These are phyloP conservation scores for Hypomecis atomaria DNA, from an alignment of 2,888 invertebrate species.

Conservation along the genomic window DNA sequence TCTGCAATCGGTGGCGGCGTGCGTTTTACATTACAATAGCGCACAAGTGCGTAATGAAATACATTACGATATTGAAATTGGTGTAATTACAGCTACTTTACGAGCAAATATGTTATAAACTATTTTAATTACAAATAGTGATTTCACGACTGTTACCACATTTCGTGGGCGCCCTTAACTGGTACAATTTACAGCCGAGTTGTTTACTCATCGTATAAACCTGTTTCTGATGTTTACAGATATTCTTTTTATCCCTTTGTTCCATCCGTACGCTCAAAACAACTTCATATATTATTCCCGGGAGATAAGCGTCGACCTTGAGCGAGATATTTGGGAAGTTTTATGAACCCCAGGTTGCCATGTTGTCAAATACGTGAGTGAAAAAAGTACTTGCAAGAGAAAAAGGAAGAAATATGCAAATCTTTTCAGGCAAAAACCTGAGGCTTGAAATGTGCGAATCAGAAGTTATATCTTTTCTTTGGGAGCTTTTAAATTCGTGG, in stretches of 20 bases:
- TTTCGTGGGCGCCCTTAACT: conserved; percentile 15
- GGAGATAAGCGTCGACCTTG: conserved; percentile 38
- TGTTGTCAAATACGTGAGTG: conserved; percentile 32
- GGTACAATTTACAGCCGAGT: conserved; percentile 35
- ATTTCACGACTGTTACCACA: background rate
- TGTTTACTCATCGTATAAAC: conserved; percentile 41
- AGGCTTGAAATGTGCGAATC: conserved; percentile 7
- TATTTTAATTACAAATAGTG: no score
- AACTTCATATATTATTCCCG: conserved; percentile 52
- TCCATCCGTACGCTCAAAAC: conserved; percentile 45
- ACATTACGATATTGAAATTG: no score
- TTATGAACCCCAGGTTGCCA: conserved; percentile 33
- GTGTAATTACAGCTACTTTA: no score
- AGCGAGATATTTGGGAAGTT: conserved; percentile 32
- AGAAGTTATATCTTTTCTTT: background rate
- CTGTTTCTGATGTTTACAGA: conserved; percentile 42
- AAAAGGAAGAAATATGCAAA: conserved; percentile 27
- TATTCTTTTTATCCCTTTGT: conserved; percentile 40
- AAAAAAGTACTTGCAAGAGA: conserved; percentile 25
- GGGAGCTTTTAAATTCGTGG: background rate
- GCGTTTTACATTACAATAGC: no score
- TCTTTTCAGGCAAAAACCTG: conserved; percentile 14
- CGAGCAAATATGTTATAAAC: no score
- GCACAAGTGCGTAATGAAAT: no score
- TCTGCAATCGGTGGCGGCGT: no score